phyloP scores from a whole-genome alignment of 64 coral and sea anemone species.

The Porites lutea region DNA sequence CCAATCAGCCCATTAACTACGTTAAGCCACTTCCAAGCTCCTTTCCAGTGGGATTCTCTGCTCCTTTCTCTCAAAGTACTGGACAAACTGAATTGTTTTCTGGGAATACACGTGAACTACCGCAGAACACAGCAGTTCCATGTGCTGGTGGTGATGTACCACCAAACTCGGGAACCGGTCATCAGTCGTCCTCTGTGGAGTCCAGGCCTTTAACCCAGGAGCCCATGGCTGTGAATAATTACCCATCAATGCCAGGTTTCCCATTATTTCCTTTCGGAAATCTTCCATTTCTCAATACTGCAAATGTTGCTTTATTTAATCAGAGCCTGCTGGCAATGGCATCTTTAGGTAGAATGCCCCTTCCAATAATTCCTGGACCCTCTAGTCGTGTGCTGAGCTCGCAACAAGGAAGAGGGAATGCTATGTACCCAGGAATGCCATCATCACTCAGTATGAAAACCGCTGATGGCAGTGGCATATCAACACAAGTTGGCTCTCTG shows the following conservation, averaged over 20 bases:
- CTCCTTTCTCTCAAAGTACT: background rate
- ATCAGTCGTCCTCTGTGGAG: background rate
- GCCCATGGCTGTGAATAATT: background rate
- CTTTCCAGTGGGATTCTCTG: background rate
- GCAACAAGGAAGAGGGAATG: background rate
- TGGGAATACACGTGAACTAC: background rate
- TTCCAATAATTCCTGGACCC: background rate
- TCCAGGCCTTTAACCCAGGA: background rate
- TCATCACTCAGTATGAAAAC: background rate
- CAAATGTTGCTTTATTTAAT: background rate
- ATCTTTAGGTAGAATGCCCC: background rate
- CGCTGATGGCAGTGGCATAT: background rate
- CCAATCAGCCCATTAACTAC: background rate
- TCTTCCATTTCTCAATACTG: background rate
- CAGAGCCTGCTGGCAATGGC: background rate
- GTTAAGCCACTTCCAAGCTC: background rate
- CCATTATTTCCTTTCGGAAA: constrained; percentile 1
- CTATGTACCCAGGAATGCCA: background rate
- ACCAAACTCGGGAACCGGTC: background rate
- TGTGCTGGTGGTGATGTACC: background rate
- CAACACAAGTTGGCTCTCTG: background rate
- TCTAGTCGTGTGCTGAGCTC: background rate
- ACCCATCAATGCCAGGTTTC: background rate
- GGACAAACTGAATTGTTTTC: too few species aligned
- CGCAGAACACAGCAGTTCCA: background rate